Evolutionary conservation across 2,113 vertebrate species (phyloP).

Genomic region (Carlito syrichta): DNA sequence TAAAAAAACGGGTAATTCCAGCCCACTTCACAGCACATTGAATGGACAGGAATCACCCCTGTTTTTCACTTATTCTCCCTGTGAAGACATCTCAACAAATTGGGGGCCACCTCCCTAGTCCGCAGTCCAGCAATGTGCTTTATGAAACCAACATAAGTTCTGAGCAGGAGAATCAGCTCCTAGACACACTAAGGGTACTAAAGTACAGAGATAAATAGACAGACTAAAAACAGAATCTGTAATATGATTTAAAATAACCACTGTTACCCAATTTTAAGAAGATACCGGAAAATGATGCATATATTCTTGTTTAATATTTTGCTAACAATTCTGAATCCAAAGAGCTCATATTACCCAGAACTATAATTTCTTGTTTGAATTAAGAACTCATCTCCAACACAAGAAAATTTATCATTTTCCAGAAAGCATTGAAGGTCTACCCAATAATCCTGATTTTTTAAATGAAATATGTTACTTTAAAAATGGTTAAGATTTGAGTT

Average conservation of each 20-base stretch:
- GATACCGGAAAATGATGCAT: neutral
- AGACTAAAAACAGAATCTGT: constrained; percentile 14
- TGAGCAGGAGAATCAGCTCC: neutral
- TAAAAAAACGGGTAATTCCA: neutral
- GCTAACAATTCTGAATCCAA: neutral
- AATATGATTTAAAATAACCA: neutral
- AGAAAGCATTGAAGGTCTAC: neutral
- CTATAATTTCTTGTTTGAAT: constrained; percentile 1
- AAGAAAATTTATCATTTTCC: constrained; percentile 37
- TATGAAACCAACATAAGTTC: neutral
- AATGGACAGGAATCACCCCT: neutral
- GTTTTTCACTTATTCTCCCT: neutral
- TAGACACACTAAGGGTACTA: neutral
- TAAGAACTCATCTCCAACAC: neutral
- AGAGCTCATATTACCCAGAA: neutral
- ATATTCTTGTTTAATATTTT: neutral
- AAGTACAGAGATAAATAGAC: neutral
- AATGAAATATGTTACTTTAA: constrained; percentile 62
- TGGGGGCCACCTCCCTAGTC: neutral
- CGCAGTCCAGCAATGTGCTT: neutral
- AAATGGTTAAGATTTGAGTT: constrained; percentile 69
- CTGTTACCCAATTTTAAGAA: constrained; percentile 17
- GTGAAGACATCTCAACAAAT: neutral
- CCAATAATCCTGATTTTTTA: constrained; percentile 8
- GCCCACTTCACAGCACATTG: neutral